phyloP scores from a whole-genome alignment of 2,888 invertebrate genomes.

The Drosophila bunnanda region DNA sequence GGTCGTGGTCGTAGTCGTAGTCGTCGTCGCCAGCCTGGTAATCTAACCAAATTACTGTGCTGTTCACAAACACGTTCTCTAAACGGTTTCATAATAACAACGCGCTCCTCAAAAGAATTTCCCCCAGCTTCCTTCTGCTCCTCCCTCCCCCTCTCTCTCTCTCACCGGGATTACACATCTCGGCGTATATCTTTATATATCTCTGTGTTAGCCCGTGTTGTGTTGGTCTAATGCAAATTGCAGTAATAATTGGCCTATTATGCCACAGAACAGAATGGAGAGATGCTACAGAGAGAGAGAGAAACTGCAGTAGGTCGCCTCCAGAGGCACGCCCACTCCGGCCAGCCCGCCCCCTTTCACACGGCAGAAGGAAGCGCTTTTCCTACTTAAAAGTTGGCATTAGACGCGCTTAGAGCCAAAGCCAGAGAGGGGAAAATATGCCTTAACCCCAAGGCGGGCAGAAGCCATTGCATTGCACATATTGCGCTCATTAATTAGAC shows the following conservation, averaged over 20 bases:
- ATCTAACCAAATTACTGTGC: conserved; percentile 80
- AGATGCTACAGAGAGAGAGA: conserved; percentile 11
- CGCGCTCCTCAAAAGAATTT: conserved; percentile 56
- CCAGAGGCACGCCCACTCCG: conserved; percentile 25
- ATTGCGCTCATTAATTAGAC: conserved; percentile 75
- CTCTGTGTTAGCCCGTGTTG: conserved; percentile 1
- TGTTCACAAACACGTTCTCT: conserved; percentile 81
- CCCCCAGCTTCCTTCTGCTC: conserved; percentile 63
- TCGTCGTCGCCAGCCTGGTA: conserved; percentile 67
- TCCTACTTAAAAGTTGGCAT: conserved; percentile 69
- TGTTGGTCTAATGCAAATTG: conserved; percentile 76
- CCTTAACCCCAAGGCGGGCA: conserved; percentile 17
- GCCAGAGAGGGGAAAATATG: conserved; percentile 66
- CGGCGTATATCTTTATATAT: conserved; percentile 32
- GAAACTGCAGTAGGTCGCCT: conserved; percentile 73
- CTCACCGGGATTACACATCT: conserved; percentile 44
- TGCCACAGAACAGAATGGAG: conserved; percentile 57
- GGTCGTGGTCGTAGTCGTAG: conserved; percentile 44
- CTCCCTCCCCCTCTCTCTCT: no score
- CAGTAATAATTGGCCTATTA: conserved; percentile 79
- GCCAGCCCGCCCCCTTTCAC: conserved; percentile 61
- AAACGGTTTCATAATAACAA: conserved; percentile 82
- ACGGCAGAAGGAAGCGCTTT: conserved; percentile 54
- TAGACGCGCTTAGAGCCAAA: conserved; percentile 48
- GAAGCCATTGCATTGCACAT: conserved; percentile 40